Base-by-base conservation (phyloP, 1,140 invertebrate species). In the Wasmannia auropunctata region DNA sequence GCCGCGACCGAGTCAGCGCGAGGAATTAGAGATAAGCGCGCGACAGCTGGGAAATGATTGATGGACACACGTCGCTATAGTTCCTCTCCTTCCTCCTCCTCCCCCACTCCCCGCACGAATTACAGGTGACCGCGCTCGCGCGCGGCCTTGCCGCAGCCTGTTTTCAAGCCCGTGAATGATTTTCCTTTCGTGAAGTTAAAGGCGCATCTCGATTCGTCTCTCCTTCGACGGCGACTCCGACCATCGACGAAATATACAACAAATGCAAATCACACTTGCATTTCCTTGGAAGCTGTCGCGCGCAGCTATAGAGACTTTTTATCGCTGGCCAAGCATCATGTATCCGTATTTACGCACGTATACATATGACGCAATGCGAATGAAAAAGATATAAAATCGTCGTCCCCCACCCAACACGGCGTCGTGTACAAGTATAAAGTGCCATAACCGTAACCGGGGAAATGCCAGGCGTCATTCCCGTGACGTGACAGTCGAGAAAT, bases 11-110 rank as follows among this genome's bases (percentile, higher is more conserved):
- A 51, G 28, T n/a, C 14, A 25, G 19, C 34, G 40, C n/a, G 22
- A 69, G 22, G 43, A 69, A 80, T 80, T 69, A 54, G 76, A 80
- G 43, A 80, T 67, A 67, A 80, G 31, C 58, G 40, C 40, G 40
- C 40, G 25, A 77, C 56, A 63, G 75, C 62, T 80, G 76, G 62
- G 31, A 69, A 80, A 80, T 80, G 76, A 80, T 80, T 69, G 76
- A 80, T 80, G 76, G n/a, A 80, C n/a, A 80, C n/a, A 67, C 22
- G 31, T 80, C 43, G 76, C 43, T 69, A 25, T 25, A 80, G 22
- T 58, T 51, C 43, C 19, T 8, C n/a, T n/a, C n/a, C n/a, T n/a
- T n/a, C n/a, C n/a, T n/a, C n/a, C n/a, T n/a, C n/a, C n/a, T n/a
- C n/a, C n/a, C n/a, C n/a, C n/a, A n/a, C n/a, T n/a, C n/a, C n/a